A percentile compares a stretch with the other conserved stretches of the same genome.
Evolutionary conservation across 1,140 invertebrate species (phyloP).

Genomic region (Penaeus japonicus): DNA sequence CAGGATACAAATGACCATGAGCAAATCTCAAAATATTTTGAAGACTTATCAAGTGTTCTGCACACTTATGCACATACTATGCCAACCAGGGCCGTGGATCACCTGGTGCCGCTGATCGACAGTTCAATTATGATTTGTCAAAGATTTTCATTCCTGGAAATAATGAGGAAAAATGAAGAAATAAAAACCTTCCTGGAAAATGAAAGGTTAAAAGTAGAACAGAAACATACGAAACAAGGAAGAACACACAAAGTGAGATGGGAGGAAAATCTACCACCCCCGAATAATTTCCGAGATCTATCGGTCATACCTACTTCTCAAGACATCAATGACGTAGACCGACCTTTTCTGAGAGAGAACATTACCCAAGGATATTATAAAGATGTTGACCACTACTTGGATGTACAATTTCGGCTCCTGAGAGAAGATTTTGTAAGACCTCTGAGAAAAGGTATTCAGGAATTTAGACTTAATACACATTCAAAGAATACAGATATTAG

Average conservation of each 20-base stretch:
- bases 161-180: too few relatives aligned
- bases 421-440: slow-evolving; percentile 71
- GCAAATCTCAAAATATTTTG: not conserved
- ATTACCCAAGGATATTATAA: slow-evolving; percentile 71
- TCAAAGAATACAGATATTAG: slow-evolving; percentile 13
- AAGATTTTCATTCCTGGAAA: too few relatives aligned
- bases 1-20: not conserved
- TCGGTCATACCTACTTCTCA: slow-evolving; percentile 10
- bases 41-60: not conserved
- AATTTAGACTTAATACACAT: slow-evolving; percentile 31
- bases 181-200: too few relatives aligned
- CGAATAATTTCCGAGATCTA: slow-evolving; percentile 27
- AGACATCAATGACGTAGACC: not conserved
- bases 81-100: not conserved
- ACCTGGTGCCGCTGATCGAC: too few relatives aligned
- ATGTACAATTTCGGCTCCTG: slow-evolving; percentile 78
- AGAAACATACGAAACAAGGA: too few relatives aligned
- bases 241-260: too few relatives aligned
- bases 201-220: too few relatives aligned
- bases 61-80: not conserved
- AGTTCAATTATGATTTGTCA: too few relatives aligned
- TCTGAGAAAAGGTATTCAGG: not conserved
- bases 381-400: slow-evolving; percentile 76
- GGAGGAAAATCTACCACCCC: not conserved
- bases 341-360: slow-evolving; percentile 69